Evolutionary conservation across 2,797 vertebrate genomes (phyloP), one percentile per base, ranked within the genome.

Genomic region (Graptemys geographica): DNA sequence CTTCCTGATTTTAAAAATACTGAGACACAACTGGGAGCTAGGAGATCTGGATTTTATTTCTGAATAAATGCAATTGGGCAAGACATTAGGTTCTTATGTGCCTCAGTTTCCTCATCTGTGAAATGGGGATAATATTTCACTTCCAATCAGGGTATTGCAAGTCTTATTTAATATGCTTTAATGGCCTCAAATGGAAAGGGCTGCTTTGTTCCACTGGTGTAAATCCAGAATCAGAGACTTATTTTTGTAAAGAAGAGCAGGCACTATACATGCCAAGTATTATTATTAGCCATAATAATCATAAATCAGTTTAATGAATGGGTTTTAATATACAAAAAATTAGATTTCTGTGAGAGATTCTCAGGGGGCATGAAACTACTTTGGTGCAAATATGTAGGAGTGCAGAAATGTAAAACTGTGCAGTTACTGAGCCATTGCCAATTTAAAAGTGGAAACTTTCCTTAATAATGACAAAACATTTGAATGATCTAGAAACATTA

Each of bases 151-250:
- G n/a, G 62, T 93, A 87, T 87, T 85, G 53, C 79, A 83, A 62
- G 85, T 93, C 80, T 92, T 89, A 92, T 53, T 95, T 89, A 90
- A 51, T 41, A 81, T 76, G 84, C 65, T 88, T 84, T 74, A 47
- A 52, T 87, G 93, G 82, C 44, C 84, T 94, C 79, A 79, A 86
- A 65, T 81, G 51, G 80, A 44, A 86, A 86, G 80, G 47, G 4
- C 85, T 96, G 72, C 3, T 13, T 93, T 90, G 33, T 96, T 90
- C 82, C 93, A 16, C 76, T 95, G 21, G 11, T 93, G 84, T 94
- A 90, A 93, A 90, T 91, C 37, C 44, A n/a, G 0, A 87, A 59
- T 88, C 78, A 91, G 95, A 90, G 95, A 91, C 18, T 74, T 88
- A 52, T 62, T 81, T 86, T 81, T 37, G 62, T 44, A 23, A 33